Conservation (phyloP, 2,888 invertebrate species). For the Philopedon plagiatum region DNA sequence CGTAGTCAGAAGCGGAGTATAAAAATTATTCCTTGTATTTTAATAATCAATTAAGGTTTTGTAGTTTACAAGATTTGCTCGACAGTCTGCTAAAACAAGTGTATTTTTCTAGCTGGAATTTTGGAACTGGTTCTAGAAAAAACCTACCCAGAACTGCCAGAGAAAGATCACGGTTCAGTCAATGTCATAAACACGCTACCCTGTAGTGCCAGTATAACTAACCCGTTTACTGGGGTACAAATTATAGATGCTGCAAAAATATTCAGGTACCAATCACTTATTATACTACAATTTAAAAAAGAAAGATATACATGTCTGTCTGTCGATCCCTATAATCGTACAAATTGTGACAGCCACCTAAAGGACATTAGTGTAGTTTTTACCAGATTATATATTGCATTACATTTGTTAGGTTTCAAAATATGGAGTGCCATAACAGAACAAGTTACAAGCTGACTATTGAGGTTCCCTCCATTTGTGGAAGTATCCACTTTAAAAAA, state of each 20-base stretch:
- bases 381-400: too few species aligned
- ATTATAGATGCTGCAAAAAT: slow-evolving; percentile 57
- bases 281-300: too few species aligned
- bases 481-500: slow-evolving; percentile 59
- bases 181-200: slow-evolving; percentile 77
- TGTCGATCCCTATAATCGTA: too few species aligned
- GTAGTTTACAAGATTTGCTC: too few species aligned
- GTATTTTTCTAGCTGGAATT: slow-evolving; percentile 67
- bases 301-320: too few species aligned
- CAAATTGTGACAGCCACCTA: too few species aligned
- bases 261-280: slow-evolving; percentile 27
- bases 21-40: too few species aligned
- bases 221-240: slow-evolving; percentile 60
- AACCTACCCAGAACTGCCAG: slow-evolving; percentile 67
- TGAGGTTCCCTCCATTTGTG: slow-evolving; percentile 64
- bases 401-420: slow-evolving; percentile 59
- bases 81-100: too few species aligned
- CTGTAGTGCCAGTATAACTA: slow-evolving; percentile 70
- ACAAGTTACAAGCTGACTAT: slow-evolving; percentile 63
- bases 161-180: slow-evolving; percentile 69
- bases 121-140: slow-evolving; percentile 73
- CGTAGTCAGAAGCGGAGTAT: too few species aligned
- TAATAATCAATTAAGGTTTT: too few species aligned
- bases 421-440: slow-evolving; percentile 63
- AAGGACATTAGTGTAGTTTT: too few species aligned